Evolutionary conservation across 2,113 vertebrate species (phyloP).

Genomic region (Brienomyrus longianalis): DNA sequence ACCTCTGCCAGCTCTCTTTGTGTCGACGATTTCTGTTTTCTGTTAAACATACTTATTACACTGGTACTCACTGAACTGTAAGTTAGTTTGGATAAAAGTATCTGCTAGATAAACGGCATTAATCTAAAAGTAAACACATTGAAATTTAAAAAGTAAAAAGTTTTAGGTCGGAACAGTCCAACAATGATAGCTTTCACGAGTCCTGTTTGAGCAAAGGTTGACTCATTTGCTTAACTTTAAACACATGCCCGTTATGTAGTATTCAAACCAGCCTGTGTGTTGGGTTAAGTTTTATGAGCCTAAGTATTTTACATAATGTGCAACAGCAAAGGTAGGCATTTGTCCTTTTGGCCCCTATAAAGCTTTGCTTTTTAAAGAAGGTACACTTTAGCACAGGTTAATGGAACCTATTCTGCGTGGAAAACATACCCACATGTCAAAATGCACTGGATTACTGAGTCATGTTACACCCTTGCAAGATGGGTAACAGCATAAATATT

Average conservation of each 20-base stretch:
- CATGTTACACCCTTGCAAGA: not conserved
- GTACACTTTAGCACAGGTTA: not conserved
- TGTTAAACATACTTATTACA: not conserved
- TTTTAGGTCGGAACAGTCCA: not conserved
- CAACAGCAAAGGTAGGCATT: not conserved
- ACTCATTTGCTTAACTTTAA: slow-evolving; percentile 5
- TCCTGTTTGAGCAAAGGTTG: not conserved
- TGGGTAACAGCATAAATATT: not conserved
- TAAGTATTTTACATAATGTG: not conserved
- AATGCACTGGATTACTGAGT: not conserved
- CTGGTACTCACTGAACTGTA: not conserved
- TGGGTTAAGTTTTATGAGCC: slow-evolving; percentile 4
- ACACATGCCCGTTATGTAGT: not conserved
- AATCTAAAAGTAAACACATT: not conserved
- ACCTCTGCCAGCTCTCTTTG: not conserved
- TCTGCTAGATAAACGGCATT: not conserved
- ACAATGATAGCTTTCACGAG: not conserved
- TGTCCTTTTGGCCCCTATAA: not conserved
- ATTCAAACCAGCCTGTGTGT: not conserved
- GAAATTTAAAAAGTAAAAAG: not conserved
- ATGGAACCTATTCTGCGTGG: not conserved
- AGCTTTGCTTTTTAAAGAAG: not conserved
- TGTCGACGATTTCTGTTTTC: not conserved
- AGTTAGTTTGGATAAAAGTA: not conserved
- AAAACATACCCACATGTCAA: not conserved